These are phyloP conservation scores for Diglossa brunneiventris DNA, from an alignment of 2,113 vertebrate species.

Conservation along the genomic window DNA sequence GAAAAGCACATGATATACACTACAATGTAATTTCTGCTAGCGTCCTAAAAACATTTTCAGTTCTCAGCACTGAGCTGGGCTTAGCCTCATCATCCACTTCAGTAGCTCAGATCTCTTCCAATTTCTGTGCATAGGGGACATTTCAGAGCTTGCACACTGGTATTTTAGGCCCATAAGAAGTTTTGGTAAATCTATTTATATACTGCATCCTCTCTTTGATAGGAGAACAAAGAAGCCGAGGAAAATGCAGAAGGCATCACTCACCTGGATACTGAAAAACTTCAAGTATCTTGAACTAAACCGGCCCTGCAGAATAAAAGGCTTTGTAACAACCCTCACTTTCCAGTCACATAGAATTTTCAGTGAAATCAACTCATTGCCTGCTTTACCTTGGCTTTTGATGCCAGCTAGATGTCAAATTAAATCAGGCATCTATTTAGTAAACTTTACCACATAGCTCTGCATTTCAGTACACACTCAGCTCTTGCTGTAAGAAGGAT, in stretches of 20 bases:
- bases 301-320: neutral
- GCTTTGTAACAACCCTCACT: neutral
- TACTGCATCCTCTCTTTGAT: neutral
- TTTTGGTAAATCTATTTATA: neutral
- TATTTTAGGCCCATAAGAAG: neutral
- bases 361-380: neutral
- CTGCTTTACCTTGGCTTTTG: neutral
- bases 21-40: neutral
- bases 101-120: neutral
- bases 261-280: neutral
- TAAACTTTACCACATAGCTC: neutral
- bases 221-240: neutral
- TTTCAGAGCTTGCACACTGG: accelerated
- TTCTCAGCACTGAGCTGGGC: neutral
- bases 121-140: neutral
- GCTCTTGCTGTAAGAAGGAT: neutral
- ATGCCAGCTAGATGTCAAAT: neutral
- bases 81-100: neutral
- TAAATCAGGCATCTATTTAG: neutral
- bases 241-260: neutral
- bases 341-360: neutral
- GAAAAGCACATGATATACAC: neutral
- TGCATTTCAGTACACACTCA: neutral
- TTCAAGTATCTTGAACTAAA: neutral
- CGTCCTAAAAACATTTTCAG: neutral